Evolutionary conservation across 2,797 vertebrate species (phyloP), one percentile per base, ranked within the genome.

Genomic region (Lagodon rhomboides): DNA sequence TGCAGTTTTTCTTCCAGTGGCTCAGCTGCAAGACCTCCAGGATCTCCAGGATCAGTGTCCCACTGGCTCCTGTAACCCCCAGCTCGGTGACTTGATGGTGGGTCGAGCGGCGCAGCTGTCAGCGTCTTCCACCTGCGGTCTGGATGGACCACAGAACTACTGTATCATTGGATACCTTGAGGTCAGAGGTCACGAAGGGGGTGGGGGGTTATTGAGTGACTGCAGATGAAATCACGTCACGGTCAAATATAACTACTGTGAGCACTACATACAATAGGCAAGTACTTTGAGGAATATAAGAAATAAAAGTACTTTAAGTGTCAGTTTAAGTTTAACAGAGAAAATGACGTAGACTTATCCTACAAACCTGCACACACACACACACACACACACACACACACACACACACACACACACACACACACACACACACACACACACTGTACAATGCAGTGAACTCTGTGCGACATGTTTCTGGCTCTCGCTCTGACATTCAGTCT

Each of bases 121-220:
- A 0, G 95, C 96, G 53, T 94, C 97, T 0, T 98, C 97, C 25
- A 98, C 97, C n/a, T 98, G 97, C 20, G 96, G 97, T 17, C 87
- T 95, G 62, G 78, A 84, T 0, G 72, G 87, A 60, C 94, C 96
- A 43, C 93, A 97, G 86, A 96, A 94, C 58, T 98, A 98, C 82
- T 98, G 97, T 91, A 97, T 98, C 85, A 83, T 98, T 20, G 93
- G 97, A 87, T 96, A 97, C 88, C 90, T 99, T n/a, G 95, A 98
- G 97, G 97, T 99, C 64, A 89, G 95, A 90, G 53, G 12, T 43
- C 66, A 55, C 10, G 17, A n/a, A n/a, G 18, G 12, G 7, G 18
- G 17, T 1, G 30, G 51, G 18, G 50, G 20, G 43, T 46, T 23
- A 47, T 12, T 47, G 10, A 17, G 22, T 63, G 0, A 27, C 3